Base-by-base conservation (phyloP, 37 sponge, comb jelly and placozoan species). In the Aphrocallistes beatrix region DNA sequence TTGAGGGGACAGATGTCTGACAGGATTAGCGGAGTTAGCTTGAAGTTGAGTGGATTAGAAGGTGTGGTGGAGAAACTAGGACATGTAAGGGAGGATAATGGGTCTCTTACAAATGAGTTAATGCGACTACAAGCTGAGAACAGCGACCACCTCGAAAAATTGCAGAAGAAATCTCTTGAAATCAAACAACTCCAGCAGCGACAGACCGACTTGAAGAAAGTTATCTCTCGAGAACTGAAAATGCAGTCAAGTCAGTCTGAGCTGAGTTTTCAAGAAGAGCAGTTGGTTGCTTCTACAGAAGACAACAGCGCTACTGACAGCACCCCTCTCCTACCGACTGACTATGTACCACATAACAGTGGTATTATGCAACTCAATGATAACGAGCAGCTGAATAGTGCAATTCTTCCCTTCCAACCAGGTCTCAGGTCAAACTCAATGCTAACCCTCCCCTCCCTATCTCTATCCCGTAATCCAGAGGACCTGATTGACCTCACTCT, bases 181-280 rank as follows among this genome's bases (percentile, higher is more conserved):
- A 13, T 32, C n/a, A 60, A 60, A 60, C 75, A 60, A 30, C 75
- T 60, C 34, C 75, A 60, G 75, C 75, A 60, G 34, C 10, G 75
- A 60, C 75, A 60, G 75, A 32, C 10, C 21, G 75, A 60, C 34
- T 30, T 60, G 75, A 60, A 60, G 75, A 60, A 60, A 60, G 75
- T 60, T 3, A 60, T 60, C 28, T 60, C 75, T 25, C 75, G 75
- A 25, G 75, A 60, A 60, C 75, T 60, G 28, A 60, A 60, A 60
- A 60, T 60, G 25, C 75, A 60, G 21, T 60, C 75, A 60, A 60
- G 21, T 13, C 75, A 60, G 34, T 60, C 75, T 60, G 75, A 60
- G 32, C 10, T 60, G 10, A 60, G 8, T 19, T 19, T 13, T 6
- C 75, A 60, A 13, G 75, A 60, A 19, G 28, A 60, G 34, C 75